Conservation (phyloP, 1,140 invertebrate species). For the Drosophila quadrilineata region DNA sequence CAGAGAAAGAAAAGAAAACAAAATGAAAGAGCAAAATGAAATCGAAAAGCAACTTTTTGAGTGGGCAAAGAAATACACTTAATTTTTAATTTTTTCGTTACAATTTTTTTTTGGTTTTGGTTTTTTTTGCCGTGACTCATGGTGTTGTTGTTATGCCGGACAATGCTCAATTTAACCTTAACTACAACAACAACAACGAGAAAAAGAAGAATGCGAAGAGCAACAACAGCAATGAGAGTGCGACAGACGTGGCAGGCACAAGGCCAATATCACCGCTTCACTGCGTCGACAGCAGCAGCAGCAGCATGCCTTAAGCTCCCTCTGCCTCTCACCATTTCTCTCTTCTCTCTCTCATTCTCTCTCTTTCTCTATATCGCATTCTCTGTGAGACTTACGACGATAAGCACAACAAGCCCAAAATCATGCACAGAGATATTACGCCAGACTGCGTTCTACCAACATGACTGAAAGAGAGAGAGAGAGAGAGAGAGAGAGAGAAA, state of each 20-base stretch:
- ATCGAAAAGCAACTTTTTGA: no score
- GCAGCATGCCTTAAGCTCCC: slow-evolving; percentile 19
- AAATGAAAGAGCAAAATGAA: no score
- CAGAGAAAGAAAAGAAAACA: no score
- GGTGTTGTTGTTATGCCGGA: slow-evolving; percentile 15
- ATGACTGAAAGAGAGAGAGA: not conserved
- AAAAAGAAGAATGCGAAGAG: no score
- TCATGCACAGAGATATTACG: not conserved
- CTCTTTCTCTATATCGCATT: not conserved
- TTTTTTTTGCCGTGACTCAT: not conserved
- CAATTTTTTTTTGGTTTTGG: slow-evolving; percentile 19
- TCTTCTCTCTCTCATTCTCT: not conserved
- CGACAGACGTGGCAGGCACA: no score
- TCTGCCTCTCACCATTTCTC: not conserved
- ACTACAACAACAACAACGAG: slow-evolving; percentile 22
- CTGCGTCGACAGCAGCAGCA: slow-evolving; percentile 11
- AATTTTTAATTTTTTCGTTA: slow-evolving; percentile 62
- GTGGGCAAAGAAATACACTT: slow-evolving; percentile 44
- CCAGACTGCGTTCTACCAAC: not conserved
- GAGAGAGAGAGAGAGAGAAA: slow-evolving; percentile 6
- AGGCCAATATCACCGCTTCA: slow-evolving; percentile 42
- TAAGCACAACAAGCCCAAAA: not conserved
- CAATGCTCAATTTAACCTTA: slow-evolving; percentile 72
- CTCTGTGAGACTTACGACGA: not conserved
- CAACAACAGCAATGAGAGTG: not conserved